A percentile compares a stretch with the other conserved stretches of the same genome.
phyloP scores from a whole-genome alignment of 1,140 invertebrate species.

The Cydia pomonella region DNA sequence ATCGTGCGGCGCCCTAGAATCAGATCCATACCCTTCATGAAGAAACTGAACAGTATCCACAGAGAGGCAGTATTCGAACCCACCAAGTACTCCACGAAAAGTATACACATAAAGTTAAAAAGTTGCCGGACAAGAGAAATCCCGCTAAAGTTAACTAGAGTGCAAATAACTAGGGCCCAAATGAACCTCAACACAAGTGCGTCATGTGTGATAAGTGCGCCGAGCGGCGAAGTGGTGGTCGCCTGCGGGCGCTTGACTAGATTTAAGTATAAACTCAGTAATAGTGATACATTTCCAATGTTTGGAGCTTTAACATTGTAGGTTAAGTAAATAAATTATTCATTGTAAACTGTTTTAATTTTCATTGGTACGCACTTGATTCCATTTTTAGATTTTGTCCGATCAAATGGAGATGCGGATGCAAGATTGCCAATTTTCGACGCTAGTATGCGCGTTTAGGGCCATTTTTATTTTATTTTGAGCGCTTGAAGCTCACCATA shows the following conservation, averaged over 20 bases:
- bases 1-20: slow-evolving; percentile 55
- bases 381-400: too few species aligned
- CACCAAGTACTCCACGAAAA: slow-evolving; percentile 46
- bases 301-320: slow-evolving; percentile 66
- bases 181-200: slow-evolving; percentile 11
- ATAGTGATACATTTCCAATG: slow-evolving; percentile 59
- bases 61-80: slow-evolving; percentile 59
- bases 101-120: slow-evolving; percentile 61
- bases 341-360: slow-evolving; percentile 37
- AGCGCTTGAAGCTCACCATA: too few species aligned
- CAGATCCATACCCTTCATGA: slow-evolving; percentile 44
- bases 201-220: slow-evolving; percentile 33
- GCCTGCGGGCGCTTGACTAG: slow-evolving; percentile 62
- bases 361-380: too few species aligned
- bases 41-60: slow-evolving; percentile 37
- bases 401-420: too few species aligned
- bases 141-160: slow-evolving; percentile 18
- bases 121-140: slow-evolving; percentile 57
- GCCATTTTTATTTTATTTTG: too few species aligned
- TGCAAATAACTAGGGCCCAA: slow-evolving; percentile 35
- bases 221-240: slow-evolving; percentile 45
- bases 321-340: slow-evolving; percentile 54
- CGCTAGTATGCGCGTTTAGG: too few species aligned
- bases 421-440: too few species aligned
- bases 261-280: slow-evolving; percentile 67